A percentile compares a stretch with the other conserved stretches of the same genome.
Evolutionary conservation across 2,113 vertebrate genomes (phyloP).

Genomic region (Lampris incognitus): DNA sequence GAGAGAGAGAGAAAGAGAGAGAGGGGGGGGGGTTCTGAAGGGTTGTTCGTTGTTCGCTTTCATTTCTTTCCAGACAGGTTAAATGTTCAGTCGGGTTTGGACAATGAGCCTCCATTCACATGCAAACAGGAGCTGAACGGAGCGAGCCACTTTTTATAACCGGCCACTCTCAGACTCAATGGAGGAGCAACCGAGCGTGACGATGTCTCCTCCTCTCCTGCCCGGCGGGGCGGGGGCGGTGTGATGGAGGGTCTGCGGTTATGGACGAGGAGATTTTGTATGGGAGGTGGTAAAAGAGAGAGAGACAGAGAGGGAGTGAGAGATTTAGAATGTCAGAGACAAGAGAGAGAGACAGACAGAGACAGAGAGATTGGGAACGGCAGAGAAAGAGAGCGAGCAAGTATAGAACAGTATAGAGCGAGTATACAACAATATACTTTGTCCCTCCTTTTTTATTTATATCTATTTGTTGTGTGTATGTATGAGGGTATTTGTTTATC

Average conservation of each 20-base stretch:
- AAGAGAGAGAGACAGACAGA: slow-evolving; percentile 16
- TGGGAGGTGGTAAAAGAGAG: background rate
- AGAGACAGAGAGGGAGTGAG: slow-evolving; percentile 12
- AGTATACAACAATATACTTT: too few species aligned
- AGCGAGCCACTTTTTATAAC: slow-evolving; percentile 75
- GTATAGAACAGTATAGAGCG: background rate
- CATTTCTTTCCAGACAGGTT: slow-evolving; percentile 81
- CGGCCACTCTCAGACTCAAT: slow-evolving; percentile 72
- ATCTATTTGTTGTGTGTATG: background rate
- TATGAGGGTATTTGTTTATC: background rate
- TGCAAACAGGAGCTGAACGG: slow-evolving; percentile 80
- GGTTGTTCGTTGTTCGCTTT: slow-evolving; percentile 24
- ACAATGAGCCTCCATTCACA: slow-evolving; percentile 80
- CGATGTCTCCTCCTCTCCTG: slow-evolving; percentile 54
- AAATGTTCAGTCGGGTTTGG: slow-evolving; percentile 78
- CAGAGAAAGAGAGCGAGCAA: slow-evolving; percentile 20
- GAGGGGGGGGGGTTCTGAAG: too few species aligned
- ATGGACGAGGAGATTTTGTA: background rate
- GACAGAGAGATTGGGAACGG: slow-evolving; percentile 5
- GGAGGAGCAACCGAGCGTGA: slow-evolving; percentile 80
- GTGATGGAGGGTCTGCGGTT: background rate
- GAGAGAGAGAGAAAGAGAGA: slow-evolving; percentile 30
- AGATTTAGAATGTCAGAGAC: background rate
- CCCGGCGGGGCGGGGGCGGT: background rate
- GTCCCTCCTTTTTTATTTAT: too few species aligned